phyloP scores from a whole-genome alignment of 2,888 invertebrate genomes.

The Synanthedon tipuliformis region DNA sequence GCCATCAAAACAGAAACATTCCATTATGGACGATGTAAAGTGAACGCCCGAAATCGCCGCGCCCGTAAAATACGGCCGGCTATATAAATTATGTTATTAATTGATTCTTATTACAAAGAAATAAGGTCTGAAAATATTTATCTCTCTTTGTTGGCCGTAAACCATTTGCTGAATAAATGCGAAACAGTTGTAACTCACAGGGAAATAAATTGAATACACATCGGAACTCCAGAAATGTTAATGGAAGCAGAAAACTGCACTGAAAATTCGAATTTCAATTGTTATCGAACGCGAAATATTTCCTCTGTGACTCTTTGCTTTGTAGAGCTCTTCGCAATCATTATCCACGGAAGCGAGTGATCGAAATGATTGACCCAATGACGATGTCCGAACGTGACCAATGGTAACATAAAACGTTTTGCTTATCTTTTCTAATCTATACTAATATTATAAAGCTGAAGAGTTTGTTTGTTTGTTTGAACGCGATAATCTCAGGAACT shows the following conservation, averaged over 20 bases:
- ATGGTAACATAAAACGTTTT: constrained; percentile 12
- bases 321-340: constrained; percentile 2
- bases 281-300: constrained; percentile 30
- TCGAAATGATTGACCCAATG: too few relatives aligned
- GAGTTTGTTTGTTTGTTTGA: too few relatives aligned
- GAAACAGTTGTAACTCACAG: constrained; percentile 25
- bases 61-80: constrained; percentile 1
- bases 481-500: too few relatives aligned
- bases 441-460: too few relatives aligned
- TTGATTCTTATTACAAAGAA: not conserved
- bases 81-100: not conserved
- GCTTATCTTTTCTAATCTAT: too few relatives aligned
- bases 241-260: constrained; percentile 36
- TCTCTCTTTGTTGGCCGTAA: too few relatives aligned
- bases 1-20: constrained; percentile 16
- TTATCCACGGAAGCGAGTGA: not conserved
- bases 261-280: constrained; percentile 31
- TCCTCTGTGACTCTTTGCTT: constrained; percentile 2
- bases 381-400: constrained; percentile 2
- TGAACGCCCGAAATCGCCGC: constrained; percentile 21
- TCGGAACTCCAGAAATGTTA: constrained; percentile 37
- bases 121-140: too few relatives aligned
- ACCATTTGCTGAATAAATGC: constrained; percentile 5
- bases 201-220: constrained; percentile 36
- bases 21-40: constrained; percentile 14